These are phyloP conservation scores for Mellilla xanthometata DNA, from an alignment of 2,888 invertebrate genomes.

Conservation along the genomic window DNA sequence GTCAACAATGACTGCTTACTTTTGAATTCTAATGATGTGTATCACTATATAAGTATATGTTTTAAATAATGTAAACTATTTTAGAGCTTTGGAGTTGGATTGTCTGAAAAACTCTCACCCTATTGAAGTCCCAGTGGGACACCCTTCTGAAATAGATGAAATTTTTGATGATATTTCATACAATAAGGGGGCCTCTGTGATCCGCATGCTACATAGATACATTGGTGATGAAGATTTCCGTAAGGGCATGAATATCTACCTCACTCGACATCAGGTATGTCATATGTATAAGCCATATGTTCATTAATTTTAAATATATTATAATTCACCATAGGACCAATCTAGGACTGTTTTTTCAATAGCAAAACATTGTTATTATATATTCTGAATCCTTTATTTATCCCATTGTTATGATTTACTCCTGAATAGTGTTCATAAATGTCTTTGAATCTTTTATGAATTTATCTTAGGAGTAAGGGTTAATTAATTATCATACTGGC, in stretches of 20 bases:
- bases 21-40: conserved; percentile 24
- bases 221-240: conserved; percentile 96
- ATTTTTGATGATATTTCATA: conserved; percentile 99
- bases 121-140: conserved; percentile 96
- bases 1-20: conserved; percentile 19
- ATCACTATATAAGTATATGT: too few species aligned
- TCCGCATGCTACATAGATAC: conserved; percentile 96
- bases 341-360: too few species aligned
- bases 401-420: too few species aligned
- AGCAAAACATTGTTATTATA: too few species aligned
- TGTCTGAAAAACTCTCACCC: conserved; percentile 96
- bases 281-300: background rate
- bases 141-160: conserved; percentile 97
- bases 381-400: too few species aligned
- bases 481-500: too few species aligned
- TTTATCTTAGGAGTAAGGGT: too few species aligned
- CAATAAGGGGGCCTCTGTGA: conserved; percentile 96
- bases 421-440: too few species aligned
- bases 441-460: too few species aligned
- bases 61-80: too few species aligned
- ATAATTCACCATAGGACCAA: too few species aligned
- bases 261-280: conserved; percentile 90
- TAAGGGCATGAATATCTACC: conserved; percentile 95
- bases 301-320: too few species aligned
- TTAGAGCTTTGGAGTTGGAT: conserved; percentile 92